Evolutionary conservation across 2,797 vertebrate genomes (phyloP), one percentile per base, ranked within the genome.

Genomic region (Glyptemys insculpta): DNA sequence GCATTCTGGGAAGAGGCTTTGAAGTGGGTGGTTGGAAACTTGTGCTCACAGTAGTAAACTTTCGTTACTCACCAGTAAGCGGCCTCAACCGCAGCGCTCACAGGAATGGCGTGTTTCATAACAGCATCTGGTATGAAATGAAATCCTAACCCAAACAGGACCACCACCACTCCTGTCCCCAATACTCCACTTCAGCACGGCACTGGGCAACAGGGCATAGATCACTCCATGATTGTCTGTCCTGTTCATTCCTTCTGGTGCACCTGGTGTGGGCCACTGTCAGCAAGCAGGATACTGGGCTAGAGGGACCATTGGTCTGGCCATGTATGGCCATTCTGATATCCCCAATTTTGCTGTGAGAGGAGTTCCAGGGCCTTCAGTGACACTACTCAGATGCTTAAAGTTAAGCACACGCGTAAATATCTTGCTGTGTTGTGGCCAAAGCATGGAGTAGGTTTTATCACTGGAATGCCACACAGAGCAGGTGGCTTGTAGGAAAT

Each of bases 1-100:
- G 49, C 62, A 83, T 65, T 49, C 29, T 79, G 87, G 87, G 81
- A 87, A 87, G 50, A 81, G 53, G 79, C 52, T 88, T 88, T 91
- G 91, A 79, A 88, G 88, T 21, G 47, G 82, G 79, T 1, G 1
- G 72, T 59, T 86, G 94, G 91, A 94, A 2, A 1, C 85, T 50
- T 78, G 29, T n/a, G 54, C 21, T 19, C 0, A 1, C 44, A 2
- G 12, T n/a, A 47, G 31, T 41, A n/a, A 72, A 34, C 34, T 72
- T 79, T 79, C 37, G 1, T 1, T 31, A 53, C 87, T 87, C 0
- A 11, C 50, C 78, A 1, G 6, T 1, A 0, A 87, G 91, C 19
- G 29, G 65, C 41, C 25, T 47, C 74, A 15, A 12, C n/a, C 10
- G n/a, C 65, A 37, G 80, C 23, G n/a, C 72, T 56, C 10, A 4